Evolutionary conservation across 2,113 vertebrate genomes (phyloP).

Genomic region (Phycodurus eques): DNA sequence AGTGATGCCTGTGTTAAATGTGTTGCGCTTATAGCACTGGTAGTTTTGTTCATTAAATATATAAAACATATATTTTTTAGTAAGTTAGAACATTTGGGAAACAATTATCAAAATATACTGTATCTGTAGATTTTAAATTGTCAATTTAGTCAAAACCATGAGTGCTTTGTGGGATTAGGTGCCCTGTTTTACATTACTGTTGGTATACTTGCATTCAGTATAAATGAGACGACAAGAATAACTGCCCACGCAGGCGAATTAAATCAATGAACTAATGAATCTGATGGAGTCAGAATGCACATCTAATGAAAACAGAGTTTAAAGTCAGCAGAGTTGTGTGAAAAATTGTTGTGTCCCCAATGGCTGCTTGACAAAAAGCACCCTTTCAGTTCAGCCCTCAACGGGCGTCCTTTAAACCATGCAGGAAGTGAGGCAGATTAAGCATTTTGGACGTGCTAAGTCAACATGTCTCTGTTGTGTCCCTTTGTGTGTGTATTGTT

Average conservation of each 20-base stretch:
- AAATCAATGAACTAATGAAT: background rate
- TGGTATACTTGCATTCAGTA: background rate
- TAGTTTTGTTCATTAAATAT: no score
- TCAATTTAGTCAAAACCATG: no score
- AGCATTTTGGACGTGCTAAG: conserved; percentile 60
- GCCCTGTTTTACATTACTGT: background rate
- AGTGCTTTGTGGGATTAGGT: no score
- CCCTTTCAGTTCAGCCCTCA: conserved; percentile 39
- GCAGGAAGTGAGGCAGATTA: conserved; percentile 70
- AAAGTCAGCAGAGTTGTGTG: conserved; percentile 26
- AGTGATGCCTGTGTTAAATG: no score
- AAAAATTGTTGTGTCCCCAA: conserved; percentile 21
- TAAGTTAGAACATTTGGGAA: no score
- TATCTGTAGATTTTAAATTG: no score
- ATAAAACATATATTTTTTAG: no score
- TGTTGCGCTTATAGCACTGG: no score
- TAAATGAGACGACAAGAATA: background rate
- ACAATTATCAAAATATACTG: no score
- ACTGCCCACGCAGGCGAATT: background rate
- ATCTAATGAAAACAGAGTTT: conserved; percentile 14
- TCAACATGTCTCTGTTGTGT: conserved; percentile 65
- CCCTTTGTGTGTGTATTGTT: conserved; percentile 63
- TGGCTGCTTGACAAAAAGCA: conserved; percentile 22
- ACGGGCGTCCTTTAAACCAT: conserved; percentile 49
- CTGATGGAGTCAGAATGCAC: background rate